These are phyloP conservation scores for Cabera pusaria DNA, from an alignment of 2,888 invertebrate species.

Conservation along the genomic window DNA sequence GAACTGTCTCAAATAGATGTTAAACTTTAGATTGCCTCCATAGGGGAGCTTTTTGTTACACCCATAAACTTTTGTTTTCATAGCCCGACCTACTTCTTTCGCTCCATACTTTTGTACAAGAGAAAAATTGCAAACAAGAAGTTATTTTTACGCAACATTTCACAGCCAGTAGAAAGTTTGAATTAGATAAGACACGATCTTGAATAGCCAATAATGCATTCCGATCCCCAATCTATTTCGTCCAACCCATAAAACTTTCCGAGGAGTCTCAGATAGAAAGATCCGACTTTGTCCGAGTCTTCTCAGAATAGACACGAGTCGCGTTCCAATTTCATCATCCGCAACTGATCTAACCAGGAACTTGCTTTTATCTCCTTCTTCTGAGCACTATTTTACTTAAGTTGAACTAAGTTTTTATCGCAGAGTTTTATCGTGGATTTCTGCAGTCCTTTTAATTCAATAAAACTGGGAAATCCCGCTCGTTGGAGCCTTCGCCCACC, in stretches of 20 bases:
- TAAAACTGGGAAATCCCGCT: conserved; percentile 56
- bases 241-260: conserved; percentile 71
- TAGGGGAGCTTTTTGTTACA: conserved; percentile 9
- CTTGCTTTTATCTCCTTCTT: conserved; percentile 20
- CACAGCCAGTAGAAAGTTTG: conserved; percentile 34
- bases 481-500: conserved; percentile 61
- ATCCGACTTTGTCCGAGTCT: conserved; percentile 59
- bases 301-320: conserved; percentile 44
- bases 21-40: conserved; percentile 18
- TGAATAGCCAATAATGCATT: conserved; percentile 71
- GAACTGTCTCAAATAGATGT: conserved; percentile 15
- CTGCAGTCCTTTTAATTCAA: conserved; percentile 49
- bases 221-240: conserved; percentile 66
- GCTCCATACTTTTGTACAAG: background rate
- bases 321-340: conserved; percentile 41
- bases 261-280: conserved; percentile 48
- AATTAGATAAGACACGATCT: conserved; percentile 57
- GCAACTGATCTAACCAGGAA: conserved; percentile 24
- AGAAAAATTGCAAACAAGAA: conserved; percentile 20
- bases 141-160: conserved; percentile 33
- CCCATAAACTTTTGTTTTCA: conserved; percentile 17
- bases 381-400: conserved; percentile 17
- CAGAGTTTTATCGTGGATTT: conserved; percentile 20
- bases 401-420: conserved; percentile 12
- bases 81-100: conserved; percentile 16